Conservation (phyloP, 2,888 invertebrate genomes). For the Agapetus fuscipes region DNA sequence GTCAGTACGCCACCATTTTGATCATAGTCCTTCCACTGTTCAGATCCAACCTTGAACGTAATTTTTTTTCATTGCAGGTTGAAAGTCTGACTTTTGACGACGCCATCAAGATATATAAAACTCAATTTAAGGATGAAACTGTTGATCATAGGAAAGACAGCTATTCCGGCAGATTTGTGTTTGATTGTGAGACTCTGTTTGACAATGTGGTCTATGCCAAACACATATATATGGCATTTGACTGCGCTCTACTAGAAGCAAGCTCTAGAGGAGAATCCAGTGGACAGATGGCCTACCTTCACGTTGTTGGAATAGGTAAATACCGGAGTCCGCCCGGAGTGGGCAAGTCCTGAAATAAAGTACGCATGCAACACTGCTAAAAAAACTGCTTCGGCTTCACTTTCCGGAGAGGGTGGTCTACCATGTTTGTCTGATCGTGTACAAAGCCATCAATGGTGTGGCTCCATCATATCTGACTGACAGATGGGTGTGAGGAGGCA, state of each 20-base stretch:
- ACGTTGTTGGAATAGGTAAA: constrained; percentile 53
- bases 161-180: constrained; percentile 1
- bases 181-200: constrained; percentile 26
- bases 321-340: neutral
- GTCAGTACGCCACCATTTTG: no score
- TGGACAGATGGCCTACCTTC: constrained; percentile 48
- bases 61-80: constrained; percentile 6
- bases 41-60: neutral
- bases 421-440: neutral
- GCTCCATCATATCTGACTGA: no score
- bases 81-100: constrained; percentile 9
- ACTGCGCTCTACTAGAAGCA: constrained; percentile 52
- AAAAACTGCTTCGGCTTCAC: neutral
- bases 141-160: neutral
- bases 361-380: neutral
- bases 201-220: constrained; percentile 24
- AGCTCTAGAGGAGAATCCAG: constrained; percentile 43
- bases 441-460: neutral
- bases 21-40: neutral
- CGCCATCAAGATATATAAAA: neutral
- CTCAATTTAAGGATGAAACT: neutral
- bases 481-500: no score
- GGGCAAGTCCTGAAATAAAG: neutral
- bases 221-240: constrained; percentile 47
- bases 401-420: neutral